Conservation (phyloP, 2,797 vertebrate species). For the Enteromius argenteus region DNA sequence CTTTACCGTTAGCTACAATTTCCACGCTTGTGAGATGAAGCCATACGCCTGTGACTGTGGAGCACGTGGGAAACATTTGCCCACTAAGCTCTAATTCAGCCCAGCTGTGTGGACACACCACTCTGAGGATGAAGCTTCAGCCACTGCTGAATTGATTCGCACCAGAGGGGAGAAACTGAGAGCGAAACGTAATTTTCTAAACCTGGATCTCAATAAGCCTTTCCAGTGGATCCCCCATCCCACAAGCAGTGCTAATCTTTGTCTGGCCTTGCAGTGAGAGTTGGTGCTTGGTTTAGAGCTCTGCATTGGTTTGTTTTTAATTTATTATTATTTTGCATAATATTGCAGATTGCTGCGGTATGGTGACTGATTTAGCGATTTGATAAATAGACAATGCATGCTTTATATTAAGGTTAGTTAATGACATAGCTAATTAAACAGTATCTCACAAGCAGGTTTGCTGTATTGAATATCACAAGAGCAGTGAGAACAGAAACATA, state of each 20-base stretch:
- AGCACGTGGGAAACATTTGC: slow-evolving; percentile 60
- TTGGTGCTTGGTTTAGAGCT: slow-evolving; percentile 38
- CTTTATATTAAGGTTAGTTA: neutral
- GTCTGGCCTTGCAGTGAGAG: slow-evolving; percentile 39
- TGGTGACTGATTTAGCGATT: slow-evolving; percentile 23
- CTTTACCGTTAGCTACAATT: slow-evolving; percentile 50
- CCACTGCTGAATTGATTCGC: slow-evolving; percentile 41
- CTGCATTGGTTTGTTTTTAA: slow-evolving; percentile 51
- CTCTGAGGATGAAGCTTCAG: slow-evolving; percentile 56
- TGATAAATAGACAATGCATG: neutral
- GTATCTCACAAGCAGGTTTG: neutral
- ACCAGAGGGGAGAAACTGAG: slow-evolving; percentile 54
- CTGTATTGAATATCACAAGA: neutral
- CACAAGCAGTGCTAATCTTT: slow-evolving; percentile 39
- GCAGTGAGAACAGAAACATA: neutral
- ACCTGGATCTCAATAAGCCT: slow-evolving; percentile 47
- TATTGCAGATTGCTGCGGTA: neutral
- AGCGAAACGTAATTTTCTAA: slow-evolving; percentile 46
- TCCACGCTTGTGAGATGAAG: slow-evolving; percentile 53
- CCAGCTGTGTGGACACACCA: slow-evolving; percentile 60
- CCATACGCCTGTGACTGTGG: slow-evolving; percentile 36
- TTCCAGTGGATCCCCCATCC: slow-evolving; percentile 14
- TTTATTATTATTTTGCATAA: too few relatives aligned
- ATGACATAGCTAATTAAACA: neutral
- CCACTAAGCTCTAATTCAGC: slow-evolving; percentile 51